Evolutionary conservation across 2,797 vertebrate species (phyloP), one percentile per base, ranked within the genome.

Genomic region (Cynodonichthys magdalenae): DNA sequence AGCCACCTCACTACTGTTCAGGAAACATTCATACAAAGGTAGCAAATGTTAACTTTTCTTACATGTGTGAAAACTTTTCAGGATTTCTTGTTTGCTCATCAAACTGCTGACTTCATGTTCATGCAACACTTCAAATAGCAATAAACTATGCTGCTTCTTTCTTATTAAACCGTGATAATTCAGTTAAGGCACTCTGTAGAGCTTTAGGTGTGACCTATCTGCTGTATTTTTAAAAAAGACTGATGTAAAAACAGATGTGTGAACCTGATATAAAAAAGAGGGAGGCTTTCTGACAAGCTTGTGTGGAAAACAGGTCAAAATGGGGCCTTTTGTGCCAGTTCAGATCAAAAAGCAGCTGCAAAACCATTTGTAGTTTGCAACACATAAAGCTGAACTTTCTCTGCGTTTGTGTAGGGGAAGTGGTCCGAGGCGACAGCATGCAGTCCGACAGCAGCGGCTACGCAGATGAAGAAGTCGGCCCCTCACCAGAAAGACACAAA

Each of bases 381-480:
- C 19, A 45, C 18, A 36, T 11, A 17, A 29, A 41, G 59, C 24
- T 46, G 15, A 63, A 20, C 18, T 68, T 27, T 75, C 58, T 74
- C 58, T 63, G 59, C 31, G 2, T 10, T 18, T 20, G 31, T 60
- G 34, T 63, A 94, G 94, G 81, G 62, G 69, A 78, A 50, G 72
- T 92, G 28, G 69, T 78, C 12, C 90, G 89, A 6, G 81, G 81
- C 1, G 75, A 92, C 86, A 92, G 91, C 34, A 48, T 75, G 28
- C 90, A 85, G 59, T 95, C 93, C 0, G 91, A 95, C 87, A 94
- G 94, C 90, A 94, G 92, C 12, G 90, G 91, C 65, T 95, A 93
- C 0, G 79, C 69, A 0, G 93, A 95, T 6, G 92, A 95, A 64
- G 93, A 94, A 46, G 27, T 77, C 59, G 62, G 75, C 15, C 17